These are phyloP conservation scores for Littorina saxatilis DNA, from an alignment of 1,140 invertebrate genomes.

Conservation along the genomic window DNA sequence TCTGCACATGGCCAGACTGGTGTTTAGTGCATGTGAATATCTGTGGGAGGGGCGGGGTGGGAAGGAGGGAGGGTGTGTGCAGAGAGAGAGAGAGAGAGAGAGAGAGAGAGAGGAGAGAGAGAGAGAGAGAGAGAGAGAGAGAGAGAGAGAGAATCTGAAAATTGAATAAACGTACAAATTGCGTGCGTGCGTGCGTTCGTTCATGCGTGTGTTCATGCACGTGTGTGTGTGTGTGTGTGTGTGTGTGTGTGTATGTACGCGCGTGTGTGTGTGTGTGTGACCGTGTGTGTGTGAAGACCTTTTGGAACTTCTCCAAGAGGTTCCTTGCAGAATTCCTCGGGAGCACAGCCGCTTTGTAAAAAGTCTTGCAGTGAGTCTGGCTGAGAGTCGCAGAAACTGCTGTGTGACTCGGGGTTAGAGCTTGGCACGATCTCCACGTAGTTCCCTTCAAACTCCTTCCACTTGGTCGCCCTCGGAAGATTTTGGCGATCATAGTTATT, in stretches of 20 bases:
- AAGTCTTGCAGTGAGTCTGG: neutral
- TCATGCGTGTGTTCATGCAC: too few relatives aligned
- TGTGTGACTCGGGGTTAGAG: constrained; percentile 28
- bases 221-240: neutral
- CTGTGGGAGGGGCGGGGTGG: too few relatives aligned
- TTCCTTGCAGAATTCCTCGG: neutral
- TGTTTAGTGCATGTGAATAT: too few relatives aligned
- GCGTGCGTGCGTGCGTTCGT: too few relatives aligned
- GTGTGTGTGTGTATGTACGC: neutral
- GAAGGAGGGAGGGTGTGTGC: neutral
- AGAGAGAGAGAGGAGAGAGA: too few relatives aligned
- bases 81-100: too few relatives aligned
- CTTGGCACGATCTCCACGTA: constrained; percentile 29
- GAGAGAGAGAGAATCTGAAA: too few relatives aligned
- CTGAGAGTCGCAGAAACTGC: constrained; percentile 24
- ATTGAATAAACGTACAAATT: too few relatives aligned
- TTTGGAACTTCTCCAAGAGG: too few relatives aligned
- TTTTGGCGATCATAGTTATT: too few relatives aligned
- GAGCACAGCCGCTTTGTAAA: too few relatives aligned
- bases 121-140: too few relatives aligned
- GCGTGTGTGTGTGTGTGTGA: neutral
- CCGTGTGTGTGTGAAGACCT: constrained; percentile 1
- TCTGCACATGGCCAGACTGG: neutral
- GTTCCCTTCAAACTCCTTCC: constrained; percentile 23
- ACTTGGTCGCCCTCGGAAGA: constrained; percentile 3